Conservation (phyloP, 2,888 invertebrate species). For the Glaucopsyche alexis region DNA sequence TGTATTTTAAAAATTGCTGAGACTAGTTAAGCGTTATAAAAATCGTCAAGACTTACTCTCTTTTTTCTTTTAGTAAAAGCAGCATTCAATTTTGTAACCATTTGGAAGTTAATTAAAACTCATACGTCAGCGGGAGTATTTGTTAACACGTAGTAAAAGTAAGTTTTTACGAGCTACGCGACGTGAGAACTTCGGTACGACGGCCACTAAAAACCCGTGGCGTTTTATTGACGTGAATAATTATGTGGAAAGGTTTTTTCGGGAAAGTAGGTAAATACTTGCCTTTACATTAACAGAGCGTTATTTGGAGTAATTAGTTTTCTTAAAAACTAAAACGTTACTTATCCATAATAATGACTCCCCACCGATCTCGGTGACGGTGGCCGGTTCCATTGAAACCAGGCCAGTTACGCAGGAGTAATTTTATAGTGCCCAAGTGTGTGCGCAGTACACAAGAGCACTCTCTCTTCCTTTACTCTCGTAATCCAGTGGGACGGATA, state of each 20-base stretch:
- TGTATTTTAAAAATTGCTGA: no score
- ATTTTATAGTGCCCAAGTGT: no score
- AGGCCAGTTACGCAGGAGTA: no score
- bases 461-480: no score
- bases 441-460: no score
- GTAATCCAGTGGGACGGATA: no score
- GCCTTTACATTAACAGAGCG: neutral
- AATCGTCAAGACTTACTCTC: neutral
- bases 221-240: constrained; percentile 18
- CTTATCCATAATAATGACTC: no score
- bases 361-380: no score
- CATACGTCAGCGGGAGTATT: constrained; percentile 18
- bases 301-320: no score
- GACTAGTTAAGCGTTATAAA: neutral
- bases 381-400: no score
- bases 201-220: constrained; percentile 3
- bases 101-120: constrained; percentile 14
- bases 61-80: neutral
- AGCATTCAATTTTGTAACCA: constrained; percentile 6
- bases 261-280: neutral
- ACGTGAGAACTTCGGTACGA: constrained; percentile 33
- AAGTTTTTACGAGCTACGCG: constrained; percentile 39
- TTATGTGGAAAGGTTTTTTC: constrained; percentile 15
- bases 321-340: no score
- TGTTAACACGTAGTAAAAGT: constrained; percentile 36